Evolutionary conservation across 2,888 invertebrate species (phyloP).

Genomic region (Leptinotarsa haldemani): DNA sequence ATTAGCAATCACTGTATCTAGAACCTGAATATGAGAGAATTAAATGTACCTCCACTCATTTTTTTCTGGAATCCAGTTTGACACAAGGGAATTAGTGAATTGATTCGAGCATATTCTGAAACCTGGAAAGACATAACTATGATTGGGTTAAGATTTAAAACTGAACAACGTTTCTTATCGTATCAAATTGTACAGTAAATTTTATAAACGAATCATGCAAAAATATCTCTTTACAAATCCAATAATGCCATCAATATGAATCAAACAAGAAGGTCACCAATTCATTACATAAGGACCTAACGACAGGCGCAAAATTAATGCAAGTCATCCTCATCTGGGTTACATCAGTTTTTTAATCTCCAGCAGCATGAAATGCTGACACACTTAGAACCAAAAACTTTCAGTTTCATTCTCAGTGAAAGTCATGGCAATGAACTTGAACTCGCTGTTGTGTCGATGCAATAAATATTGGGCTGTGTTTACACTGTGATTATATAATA

Average conservation of each 20-base stretch:
- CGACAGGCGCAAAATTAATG: neutral
- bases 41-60: too few species aligned
- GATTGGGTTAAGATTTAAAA: too few species aligned
- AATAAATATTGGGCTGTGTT: neutral
- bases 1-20: too few species aligned
- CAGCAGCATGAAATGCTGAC: slow-evolving; percentile 2
- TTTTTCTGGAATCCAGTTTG: too few species aligned
- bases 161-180: too few species aligned
- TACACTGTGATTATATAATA: neutral
- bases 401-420: slow-evolving; percentile 1
- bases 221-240: too few species aligned
- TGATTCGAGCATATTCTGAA: too few species aligned
- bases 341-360: slow-evolving; percentile 6
- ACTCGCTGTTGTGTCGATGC: neutral
- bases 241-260: neutral
- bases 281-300: neutral
- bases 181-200: too few species aligned
- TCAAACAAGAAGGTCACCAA: neutral
- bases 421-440: slow-evolving; percentile 11
- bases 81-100: too few species aligned
- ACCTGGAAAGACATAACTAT: too few species aligned
- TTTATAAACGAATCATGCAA: too few species aligned
- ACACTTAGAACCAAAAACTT: slow-evolving; percentile 5
- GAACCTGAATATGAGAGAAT: too few species aligned
- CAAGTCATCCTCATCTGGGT: neutral